Evolutionary conservation across 2,797 vertebrate species (phyloP), one percentile per base, ranked within the genome.

Genomic region (Clarias laeviceps): DNA sequence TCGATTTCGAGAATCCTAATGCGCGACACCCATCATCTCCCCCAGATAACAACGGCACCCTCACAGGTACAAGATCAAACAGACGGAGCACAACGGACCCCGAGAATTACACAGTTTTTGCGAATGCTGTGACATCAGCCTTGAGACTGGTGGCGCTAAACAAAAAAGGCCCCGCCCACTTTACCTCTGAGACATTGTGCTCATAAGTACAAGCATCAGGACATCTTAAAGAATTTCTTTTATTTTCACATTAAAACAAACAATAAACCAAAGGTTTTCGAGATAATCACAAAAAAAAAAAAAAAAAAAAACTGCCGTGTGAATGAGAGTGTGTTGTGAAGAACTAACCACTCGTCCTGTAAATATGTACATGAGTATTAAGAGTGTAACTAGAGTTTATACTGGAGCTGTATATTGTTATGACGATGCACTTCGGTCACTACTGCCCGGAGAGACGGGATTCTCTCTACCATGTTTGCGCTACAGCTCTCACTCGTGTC

Each of bases 391-490:
- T 91, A 90, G 90, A 91, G 87, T 80, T 87, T 91, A 88, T 91
- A 88, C 91, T 89, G 87, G 94, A 94, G 94, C 93, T 94, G 93
- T 95, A 93, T 78, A 94, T 94, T 88, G 87, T 94, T 95, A 93
- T 94, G 93, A 94, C 92, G 93, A 96, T 96, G 96, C 96, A 97
- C 95, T 95, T 95, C 92, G 92, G 94, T 96, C 87, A 89, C 96
- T 95, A 96, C 95, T 96, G 95, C 95, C 95, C 96, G 95, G 94
- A 95, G 96, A 95, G 95, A 94, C 94, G 94, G 96, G 95, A 87
- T 88, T 85, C 83, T 94, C 92, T 90, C 91, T 91, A 62, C 3
- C 62, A 94, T 94, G 81, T 83, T 74, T 85, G 70, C 78, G 57
- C 72, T 72, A 68, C 56, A 68, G 76, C 82, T 62, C 78, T 87